These are phyloP conservation scores for Dendrolimus houi DNA, from an alignment of 2,888 invertebrate species.

Conservation along the genomic window DNA sequence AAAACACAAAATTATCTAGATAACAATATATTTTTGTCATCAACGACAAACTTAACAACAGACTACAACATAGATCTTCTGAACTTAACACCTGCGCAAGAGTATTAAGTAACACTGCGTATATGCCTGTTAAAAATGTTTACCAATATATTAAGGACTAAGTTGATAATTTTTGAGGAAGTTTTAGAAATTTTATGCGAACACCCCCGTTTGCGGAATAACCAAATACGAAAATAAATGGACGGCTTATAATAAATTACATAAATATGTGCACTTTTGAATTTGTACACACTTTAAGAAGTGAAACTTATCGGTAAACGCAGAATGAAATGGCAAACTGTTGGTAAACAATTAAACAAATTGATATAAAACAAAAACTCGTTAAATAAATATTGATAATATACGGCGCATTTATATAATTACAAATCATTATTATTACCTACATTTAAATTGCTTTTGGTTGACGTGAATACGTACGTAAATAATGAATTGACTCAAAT, in stretches of 20 bases:
- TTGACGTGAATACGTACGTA: slow-evolving; percentile 39
- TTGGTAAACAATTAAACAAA: slow-evolving; percentile 36
- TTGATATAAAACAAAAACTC: too few species aligned
- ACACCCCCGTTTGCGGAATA: slow-evolving; percentile 27
- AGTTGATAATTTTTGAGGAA: too few species aligned
- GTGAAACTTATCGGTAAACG: too few species aligned
- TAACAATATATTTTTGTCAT: slow-evolving; percentile 76
- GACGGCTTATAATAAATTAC: slow-evolving; percentile 57
- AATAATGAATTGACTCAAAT: slow-evolving; percentile 59
- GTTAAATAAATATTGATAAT: too few species aligned
- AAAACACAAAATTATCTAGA: slow-evolving; percentile 58
- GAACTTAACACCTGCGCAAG: slow-evolving; percentile 51
- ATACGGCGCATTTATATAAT: neutral
- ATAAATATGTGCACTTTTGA: neutral
- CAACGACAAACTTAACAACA: slow-evolving; percentile 76
- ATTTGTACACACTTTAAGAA: too few species aligned
- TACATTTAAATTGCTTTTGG: slow-evolving; percentile 60
- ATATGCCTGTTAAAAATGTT: slow-evolving; percentile 35
- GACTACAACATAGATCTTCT: slow-evolving; percentile 71
- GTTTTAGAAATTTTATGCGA: slow-evolving; percentile 12
- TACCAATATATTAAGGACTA: slow-evolving; percentile 38
- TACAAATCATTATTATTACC: slow-evolving; percentile 45
- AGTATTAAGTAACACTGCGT: slow-evolving; percentile 28
- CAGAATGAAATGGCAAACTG: slow-evolving; percentile 16
- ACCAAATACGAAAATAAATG: slow-evolving; percentile 52